A percentile compares a stretch with the other conserved stretches of the same genome.
Evolutionary conservation across 2,113 vertebrate species (phyloP).

Genomic region (Callionymus lyra): DNA sequence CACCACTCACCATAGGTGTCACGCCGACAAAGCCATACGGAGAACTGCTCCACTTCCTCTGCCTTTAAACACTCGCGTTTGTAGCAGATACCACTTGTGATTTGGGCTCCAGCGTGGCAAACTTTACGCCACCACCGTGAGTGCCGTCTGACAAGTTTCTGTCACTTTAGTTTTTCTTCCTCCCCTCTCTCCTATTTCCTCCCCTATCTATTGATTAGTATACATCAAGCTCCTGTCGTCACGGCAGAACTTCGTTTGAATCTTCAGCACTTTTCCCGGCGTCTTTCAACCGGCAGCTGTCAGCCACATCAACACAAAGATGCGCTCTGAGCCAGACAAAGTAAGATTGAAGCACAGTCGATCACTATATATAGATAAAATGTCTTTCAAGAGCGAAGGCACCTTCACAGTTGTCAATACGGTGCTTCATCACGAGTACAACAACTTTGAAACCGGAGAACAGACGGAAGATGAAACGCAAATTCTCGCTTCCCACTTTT

Average conservation of each 20-base stretch:
- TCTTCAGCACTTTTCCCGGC: constrained; percentile 45
- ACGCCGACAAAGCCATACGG: constrained; percentile 40
- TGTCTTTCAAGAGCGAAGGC: constrained; percentile 58
- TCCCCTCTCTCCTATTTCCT: constrained; percentile 14
- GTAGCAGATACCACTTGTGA: constrained; percentile 51
- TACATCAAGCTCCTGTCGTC: constrained; percentile 54
- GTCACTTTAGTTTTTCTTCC: constrained; percentile 38
- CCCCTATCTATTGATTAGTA: constrained; percentile 63
- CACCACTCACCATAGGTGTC: constrained; percentile 46
- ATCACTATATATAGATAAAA: constrained; percentile 69
- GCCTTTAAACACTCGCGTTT: constrained; percentile 48
- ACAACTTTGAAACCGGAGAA: constrained; percentile 51
- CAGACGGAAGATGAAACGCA: constrained; percentile 50
- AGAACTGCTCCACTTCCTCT: constrained; percentile 55
- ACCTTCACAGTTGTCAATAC: constrained; percentile 60
- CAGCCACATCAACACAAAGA: constrained; percentile 59
- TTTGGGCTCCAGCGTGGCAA: constrained; percentile 53
- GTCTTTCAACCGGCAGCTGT: constrained; percentile 68
- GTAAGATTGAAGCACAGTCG: constrained; percentile 61
- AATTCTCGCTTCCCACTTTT: constrained; percentile 47
- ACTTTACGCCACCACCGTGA: constrained; percentile 54
- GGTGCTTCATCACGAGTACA: constrained; percentile 57
- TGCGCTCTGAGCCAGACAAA: constrained; percentile 44
- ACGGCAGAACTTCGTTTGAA: constrained; percentile 57
- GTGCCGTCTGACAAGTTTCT: constrained; percentile 55